Evolutionary conservation across 2,888 invertebrate genomes (phyloP).

Genomic region (Digitonthophagus gazella): DNA sequence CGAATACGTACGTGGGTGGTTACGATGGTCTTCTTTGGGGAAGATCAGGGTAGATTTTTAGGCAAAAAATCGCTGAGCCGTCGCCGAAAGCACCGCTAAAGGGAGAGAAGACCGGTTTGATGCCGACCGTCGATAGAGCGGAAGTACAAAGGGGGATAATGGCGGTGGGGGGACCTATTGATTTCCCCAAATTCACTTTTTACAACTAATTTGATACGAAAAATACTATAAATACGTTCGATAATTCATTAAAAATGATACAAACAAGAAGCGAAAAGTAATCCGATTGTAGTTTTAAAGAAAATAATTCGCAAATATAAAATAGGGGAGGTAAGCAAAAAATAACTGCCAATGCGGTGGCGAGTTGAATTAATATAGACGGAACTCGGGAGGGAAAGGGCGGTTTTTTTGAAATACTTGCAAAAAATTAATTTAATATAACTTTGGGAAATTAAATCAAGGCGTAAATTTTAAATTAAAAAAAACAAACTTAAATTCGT

Average conservation of each 20-base stretch:
- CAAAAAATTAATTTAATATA: slow-evolving; percentile 24
- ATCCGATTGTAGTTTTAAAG: too few species aligned
- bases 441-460: slow-evolving; percentile 20
- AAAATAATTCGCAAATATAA: slow-evolving; percentile 27
- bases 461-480: too few species aligned
- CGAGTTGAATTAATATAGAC: slow-evolving; percentile 37
- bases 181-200: slow-evolving; percentile 28
- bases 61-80: slow-evolving; percentile 24
- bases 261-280: too few species aligned
- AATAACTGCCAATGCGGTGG: slow-evolving; percentile 30
- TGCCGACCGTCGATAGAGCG: slow-evolving; percentile 42
- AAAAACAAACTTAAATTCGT: background rate
- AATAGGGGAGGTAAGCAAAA: slow-evolving; percentile 18
- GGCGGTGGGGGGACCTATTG: slow-evolving; percentile 42
- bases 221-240: background rate
- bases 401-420: slow-evolving; percentile 23
- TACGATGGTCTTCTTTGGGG: background rate
- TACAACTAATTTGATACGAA: slow-evolving; percentile 12
- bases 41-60: slow-evolving; percentile 14
- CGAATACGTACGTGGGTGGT: background rate
- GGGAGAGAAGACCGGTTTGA: slow-evolving; percentile 40
- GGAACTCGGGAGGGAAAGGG: too few species aligned
- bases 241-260: background rate
- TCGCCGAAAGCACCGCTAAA: slow-evolving; percentile 41
- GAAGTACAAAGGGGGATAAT: slow-evolving; percentile 43